Base-by-base conservation (phyloP, 2,888 invertebrate species). In the Acronicta alni region DNA sequence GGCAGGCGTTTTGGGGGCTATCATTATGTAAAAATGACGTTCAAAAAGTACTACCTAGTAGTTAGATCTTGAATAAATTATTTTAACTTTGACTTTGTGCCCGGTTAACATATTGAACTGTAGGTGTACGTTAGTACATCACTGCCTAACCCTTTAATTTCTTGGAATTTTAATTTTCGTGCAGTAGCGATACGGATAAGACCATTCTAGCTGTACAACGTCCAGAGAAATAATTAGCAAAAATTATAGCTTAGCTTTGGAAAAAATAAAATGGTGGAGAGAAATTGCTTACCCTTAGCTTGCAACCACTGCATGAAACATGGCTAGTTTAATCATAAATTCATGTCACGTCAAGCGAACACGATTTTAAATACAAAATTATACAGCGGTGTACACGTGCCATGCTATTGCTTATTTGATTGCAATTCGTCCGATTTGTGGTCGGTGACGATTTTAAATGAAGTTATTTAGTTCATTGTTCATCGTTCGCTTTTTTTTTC, bases 321-420 rank as follows among this genome's bases (percentile, higher is more conserved):
- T 10, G 51, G 43, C 41, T 57, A 32, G 18, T 49, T 57, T 57
- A 38, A 48, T 62, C 48, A 63, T 62, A 61, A 72, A 75, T 69
- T 58, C 66, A 57, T 39, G 45, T 60, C 65, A 69, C 69, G 37
- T 67, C 43, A 49, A 49, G 47, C 23, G 52, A 71, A 53, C 41
- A 51, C 41, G 35, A 71, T 67, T 67, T 75, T 62, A 57, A 62
- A 72, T 71, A 49, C 57, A 63, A 67, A 75, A 67, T 71, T 57
- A 57, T 67, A 57, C 58, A 48, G 56, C 44, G 16, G 32, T 23
- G 52, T 16, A 58, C 49, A 53, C 45, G 42, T 37, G 41, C 12
- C 7, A 37, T 20, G 44, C 26, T 23, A 59, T 49, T 54, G 42
- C 56, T 52, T 55, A 62, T 71, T 71, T 71, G 62, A 75, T 67